Percentiles rank a stretch among this genome's conserved stretches.
phyloP scores from a whole-genome alignment of 2,113 vertebrate species.

The Otis tarda region DNA sequence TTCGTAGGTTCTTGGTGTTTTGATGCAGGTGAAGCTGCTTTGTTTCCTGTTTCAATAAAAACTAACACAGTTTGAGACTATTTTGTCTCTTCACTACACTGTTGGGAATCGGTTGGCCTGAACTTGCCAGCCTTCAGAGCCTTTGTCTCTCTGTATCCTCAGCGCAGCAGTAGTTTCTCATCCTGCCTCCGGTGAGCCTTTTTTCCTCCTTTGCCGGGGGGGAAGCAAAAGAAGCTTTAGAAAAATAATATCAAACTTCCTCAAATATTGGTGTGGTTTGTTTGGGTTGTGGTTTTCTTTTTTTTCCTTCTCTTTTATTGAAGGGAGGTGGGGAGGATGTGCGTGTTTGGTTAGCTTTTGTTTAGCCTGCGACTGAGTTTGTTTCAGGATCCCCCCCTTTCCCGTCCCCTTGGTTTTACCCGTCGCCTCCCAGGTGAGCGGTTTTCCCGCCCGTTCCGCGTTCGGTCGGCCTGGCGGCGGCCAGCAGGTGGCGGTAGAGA shows the following conservation, averaged over 20 bases:
- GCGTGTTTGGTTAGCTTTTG: not conserved
- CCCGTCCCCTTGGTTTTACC: rapidly evolving
- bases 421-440: rapidly evolving
- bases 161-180: rapidly evolving
- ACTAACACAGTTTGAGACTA: rapidly evolving
- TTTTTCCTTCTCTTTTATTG: no score
- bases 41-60: not conserved
- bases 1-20: not conserved
- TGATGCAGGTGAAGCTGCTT: rapidly evolving
- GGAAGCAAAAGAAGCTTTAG: not conserved
- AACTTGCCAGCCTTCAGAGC: not conserved
- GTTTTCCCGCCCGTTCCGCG: rapidly evolving
- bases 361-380: not conserved
- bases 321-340: no score
- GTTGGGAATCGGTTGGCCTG: not conserved
- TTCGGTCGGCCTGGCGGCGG: not conserved
- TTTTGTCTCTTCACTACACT: not conserved
- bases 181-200: not conserved
- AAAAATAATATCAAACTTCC: not conserved
- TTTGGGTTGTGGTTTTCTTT: not conserved
- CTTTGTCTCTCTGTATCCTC: not conserved
- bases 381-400: rapidly evolving
- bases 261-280: no score
- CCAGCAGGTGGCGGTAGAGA: conserved; percentile 56
- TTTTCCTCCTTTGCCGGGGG: not conserved